Base-by-base conservation (phyloP, 2,888 invertebrate genomes). In the Catotricha subobsoleta region DNA sequence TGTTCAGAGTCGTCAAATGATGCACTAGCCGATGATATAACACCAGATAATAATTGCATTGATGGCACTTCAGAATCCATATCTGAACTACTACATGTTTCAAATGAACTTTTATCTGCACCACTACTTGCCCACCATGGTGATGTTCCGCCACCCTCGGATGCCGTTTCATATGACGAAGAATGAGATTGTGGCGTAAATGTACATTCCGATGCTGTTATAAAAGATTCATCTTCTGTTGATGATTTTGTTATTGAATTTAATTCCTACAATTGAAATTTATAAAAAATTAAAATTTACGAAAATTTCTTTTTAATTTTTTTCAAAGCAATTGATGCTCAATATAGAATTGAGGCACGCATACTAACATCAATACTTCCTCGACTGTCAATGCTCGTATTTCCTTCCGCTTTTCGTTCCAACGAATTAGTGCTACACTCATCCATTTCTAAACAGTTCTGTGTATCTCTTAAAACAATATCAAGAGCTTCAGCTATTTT, bases 121-220 rank as follows among this genome's bases (percentile, higher is more conserved):
- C 58, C 57, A 16, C 69, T 67, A 65, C 34, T 34, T 8, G 34
- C 34, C 36, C 71, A 71, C 55, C 70, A 72, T 18, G 71, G 69
- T 1, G 66, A 63, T 42, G 66, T 68, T 30, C 66, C 65, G 44
- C 74, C 74, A 48, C 71, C 73, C 54, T 74, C 74, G 2, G 75
- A 76, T 10, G 74, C 75, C 1, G 75, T 76, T 51, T 74, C 74
- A 57, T 75, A 76, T 2, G 76, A 76, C 16, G 74, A 76, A 21
- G 75, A 75, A 42, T 74, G 64, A 6, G 76, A 76, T 44, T 71
- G 74, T 21, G 74, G 74, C 10, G 42, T 42, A 56, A 44, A 59
- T 34, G 76, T 74, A 50, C 73, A 73, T 50, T 78, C 77, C 1
- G 77, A 77, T 12, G 76, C 76, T 3, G 77, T 76, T 25, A 69